phyloP scores from a whole-genome alignment of 2,888 invertebrate genomes.

The Tenthredo scrophulariae region DNA sequence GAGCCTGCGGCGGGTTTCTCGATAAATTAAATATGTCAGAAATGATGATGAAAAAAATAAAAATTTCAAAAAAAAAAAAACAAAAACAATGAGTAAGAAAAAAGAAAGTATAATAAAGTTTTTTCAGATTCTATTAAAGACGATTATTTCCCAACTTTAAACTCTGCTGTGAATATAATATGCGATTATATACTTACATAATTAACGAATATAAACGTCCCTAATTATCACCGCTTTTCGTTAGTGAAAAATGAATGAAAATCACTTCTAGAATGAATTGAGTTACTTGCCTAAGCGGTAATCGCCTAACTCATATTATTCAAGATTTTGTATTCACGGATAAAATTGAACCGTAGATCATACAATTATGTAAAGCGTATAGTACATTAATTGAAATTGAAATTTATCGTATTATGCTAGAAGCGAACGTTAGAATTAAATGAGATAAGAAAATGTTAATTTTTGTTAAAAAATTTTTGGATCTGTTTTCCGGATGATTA shows the following conservation, averaged over 20 bases:
- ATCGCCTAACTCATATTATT: too few relatives aligned
- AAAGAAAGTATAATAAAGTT: too few relatives aligned
- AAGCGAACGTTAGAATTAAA: too few relatives aligned
- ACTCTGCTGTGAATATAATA: not conserved
- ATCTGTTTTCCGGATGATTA: too few relatives aligned
- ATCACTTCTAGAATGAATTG: not conserved
- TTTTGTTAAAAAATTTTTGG: too few relatives aligned
- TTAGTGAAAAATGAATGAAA: conserved; percentile 16
- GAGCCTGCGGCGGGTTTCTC: not conserved
- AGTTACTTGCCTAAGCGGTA: not conserved
- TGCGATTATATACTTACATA: not conserved
- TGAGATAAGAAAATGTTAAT: too few relatives aligned
- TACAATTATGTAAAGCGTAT: too few relatives aligned
- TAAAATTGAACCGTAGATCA: too few relatives aligned
- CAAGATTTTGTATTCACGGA: too few relatives aligned
- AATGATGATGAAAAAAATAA: not conserved
- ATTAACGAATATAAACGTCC: conserved; percentile 8
- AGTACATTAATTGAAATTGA: too few relatives aligned
- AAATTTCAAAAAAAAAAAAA: not conserved
- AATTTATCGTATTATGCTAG: too few relatives aligned
- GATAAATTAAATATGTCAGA: not conserved
- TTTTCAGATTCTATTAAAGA: not conserved
- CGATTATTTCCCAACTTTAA: not conserved
- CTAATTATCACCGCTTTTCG: not conserved
- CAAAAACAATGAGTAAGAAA: not conserved